A percentile compares a stretch with the other conserved stretches of the same genome.
Evolutionary conservation across 2,888 invertebrate species (phyloP).

Genomic region (Kuschelorhynchus macadamiae): DNA sequence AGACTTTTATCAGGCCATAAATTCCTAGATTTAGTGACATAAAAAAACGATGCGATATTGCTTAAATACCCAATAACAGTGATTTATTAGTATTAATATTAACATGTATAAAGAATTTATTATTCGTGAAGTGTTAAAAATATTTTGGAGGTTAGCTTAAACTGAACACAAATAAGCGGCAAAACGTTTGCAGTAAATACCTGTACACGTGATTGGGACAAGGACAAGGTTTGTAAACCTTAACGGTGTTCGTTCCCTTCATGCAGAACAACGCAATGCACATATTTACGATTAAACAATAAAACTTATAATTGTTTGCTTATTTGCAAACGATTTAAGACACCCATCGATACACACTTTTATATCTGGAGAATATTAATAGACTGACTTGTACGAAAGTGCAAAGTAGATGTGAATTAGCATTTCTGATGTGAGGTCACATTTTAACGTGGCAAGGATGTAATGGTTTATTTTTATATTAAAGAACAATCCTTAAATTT

Average conservation of each 20-base stretch:
- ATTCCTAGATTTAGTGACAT: background rate
- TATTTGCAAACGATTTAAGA: constrained; percentile 16
- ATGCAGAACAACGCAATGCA: constrained; percentile 50
- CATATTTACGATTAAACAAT: constrained; percentile 34
- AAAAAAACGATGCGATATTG: background rate
- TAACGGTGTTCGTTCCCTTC: constrained; percentile 48
- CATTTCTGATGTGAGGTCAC: constrained; percentile 49
- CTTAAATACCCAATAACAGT: background rate
- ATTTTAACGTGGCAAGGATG: constrained; percentile 39
- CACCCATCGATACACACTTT: constrained; percentile 38
- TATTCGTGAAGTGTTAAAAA: constrained; percentile 12
- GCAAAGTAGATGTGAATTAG: constrained; percentile 47
- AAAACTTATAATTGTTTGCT: constrained; percentile 14
- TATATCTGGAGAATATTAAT: constrained; percentile 47
- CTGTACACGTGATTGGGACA: constrained; percentile 46
- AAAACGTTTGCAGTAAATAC: constrained; percentile 6
- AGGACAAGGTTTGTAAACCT: constrained; percentile 50
- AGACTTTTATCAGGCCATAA: background rate
- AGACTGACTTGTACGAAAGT: constrained; percentile 42
- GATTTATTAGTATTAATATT: constrained; percentile 23
- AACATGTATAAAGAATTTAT: constrained; percentile 7
- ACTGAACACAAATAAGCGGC: constrained; percentile 9
- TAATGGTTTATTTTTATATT: constrained; percentile 49
- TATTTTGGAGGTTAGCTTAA: constrained; percentile 29
- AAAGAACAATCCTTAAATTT: constrained; percentile 34